A percentile compares a stretch with the other conserved stretches of the same genome.
phyloP scores from a whole-genome alignment of 2,888 invertebrate species.

The Epinotia ramella region DNA sequence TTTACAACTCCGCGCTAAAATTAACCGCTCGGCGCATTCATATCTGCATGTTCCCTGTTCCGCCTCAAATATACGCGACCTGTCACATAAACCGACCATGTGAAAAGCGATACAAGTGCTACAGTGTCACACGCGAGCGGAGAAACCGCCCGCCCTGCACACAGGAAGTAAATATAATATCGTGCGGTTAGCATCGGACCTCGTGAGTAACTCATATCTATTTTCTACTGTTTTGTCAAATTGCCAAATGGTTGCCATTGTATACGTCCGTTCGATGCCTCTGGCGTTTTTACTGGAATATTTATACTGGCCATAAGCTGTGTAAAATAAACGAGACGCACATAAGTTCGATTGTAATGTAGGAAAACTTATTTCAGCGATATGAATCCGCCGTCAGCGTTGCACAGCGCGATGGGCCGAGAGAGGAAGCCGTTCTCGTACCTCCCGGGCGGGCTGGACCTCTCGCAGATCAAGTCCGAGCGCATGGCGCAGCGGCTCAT shows the following conservation, averaged over 20 bases:
- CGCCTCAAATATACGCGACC: constrained; percentile 74
- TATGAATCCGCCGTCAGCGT: constrained; percentile 92
- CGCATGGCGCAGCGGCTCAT: constrained; percentile 92
- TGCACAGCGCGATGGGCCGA: constrained; percentile 95
- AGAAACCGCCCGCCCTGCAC: constrained; percentile 41
- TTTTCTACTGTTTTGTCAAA: constrained; percentile 76
- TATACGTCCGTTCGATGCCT: constrained; percentile 56
- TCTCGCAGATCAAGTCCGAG: constrained; percentile 95
- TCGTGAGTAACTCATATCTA: constrained; percentile 77
- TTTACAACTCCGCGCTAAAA: constrained; percentile 77
- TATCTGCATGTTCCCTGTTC: constrained; percentile 79
- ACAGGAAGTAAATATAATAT: constrained; percentile 73
- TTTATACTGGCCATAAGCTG: constrained; percentile 58
- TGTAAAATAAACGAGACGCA: constrained; percentile 42
- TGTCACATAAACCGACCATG: constrained; percentile 62
- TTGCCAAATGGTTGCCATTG: constrained; percentile 68
- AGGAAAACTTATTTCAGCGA: constrained; percentile 72
- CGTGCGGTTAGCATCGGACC: constrained; percentile 62
- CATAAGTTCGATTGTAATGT: constrained; percentile 53
- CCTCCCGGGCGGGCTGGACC: constrained; percentile 95
- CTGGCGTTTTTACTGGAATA: constrained; percentile 58
- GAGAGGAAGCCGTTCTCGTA: constrained; percentile 98
- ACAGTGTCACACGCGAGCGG: constrained; percentile 54
- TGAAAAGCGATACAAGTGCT: constrained; percentile 69
- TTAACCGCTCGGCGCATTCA: constrained; percentile 81